These are phyloP conservation scores for Brachyopa scutellaris DNA, from an alignment of 2,888 invertebrate species.

Conservation along the genomic window DNA sequence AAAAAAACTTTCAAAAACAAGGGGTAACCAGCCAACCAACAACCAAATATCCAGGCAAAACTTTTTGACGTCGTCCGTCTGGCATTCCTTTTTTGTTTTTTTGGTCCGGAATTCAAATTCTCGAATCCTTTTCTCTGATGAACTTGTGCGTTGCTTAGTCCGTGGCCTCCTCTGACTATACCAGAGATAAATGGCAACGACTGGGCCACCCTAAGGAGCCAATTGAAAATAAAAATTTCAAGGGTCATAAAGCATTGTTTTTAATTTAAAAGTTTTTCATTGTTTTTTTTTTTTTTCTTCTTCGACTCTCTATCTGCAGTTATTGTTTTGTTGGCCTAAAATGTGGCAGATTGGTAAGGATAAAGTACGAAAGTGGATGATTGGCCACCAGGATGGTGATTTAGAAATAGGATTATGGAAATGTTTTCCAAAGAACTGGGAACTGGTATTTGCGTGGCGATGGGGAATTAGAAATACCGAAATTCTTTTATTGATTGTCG, in stretches of 20 bases:
- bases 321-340: slow-evolving; percentile 36
- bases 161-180: not conserved
- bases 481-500: slow-evolving; percentile 22
- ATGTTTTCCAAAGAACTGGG: not conserved
- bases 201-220: slow-evolving; percentile 50
- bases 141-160: slow-evolving; percentile 44
- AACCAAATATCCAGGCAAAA: slow-evolving; percentile 36
- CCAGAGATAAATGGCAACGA: slow-evolving; percentile 55
- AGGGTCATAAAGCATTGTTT: slow-evolving; percentile 72
- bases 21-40: not conserved
- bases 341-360: slow-evolving; percentile 19
- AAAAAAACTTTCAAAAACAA: not conserved
- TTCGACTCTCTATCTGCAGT: not conserved
- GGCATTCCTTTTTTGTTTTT: slow-evolving; percentile 1
- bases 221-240: slow-evolving; percentile 73
- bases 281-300: slow-evolving; percentile 17
- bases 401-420: slow-evolving; percentile 38
- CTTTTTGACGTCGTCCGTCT: slow-evolving; percentile 66
- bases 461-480: slow-evolving; percentile 9
- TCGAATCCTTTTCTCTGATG: slow-evolving; percentile 47
- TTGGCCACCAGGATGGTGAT: not conserved
- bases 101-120: slow-evolving; percentile 55
- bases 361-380: not conserved
- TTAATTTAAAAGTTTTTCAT: slow-evolving; percentile 67
- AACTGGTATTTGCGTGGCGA: slow-evolving; percentile 31